These are phyloP conservation scores for Onychomys torridus DNA, from an alignment of 2,797 vertebrate genomes.

Conservation along the genomic window DNA sequence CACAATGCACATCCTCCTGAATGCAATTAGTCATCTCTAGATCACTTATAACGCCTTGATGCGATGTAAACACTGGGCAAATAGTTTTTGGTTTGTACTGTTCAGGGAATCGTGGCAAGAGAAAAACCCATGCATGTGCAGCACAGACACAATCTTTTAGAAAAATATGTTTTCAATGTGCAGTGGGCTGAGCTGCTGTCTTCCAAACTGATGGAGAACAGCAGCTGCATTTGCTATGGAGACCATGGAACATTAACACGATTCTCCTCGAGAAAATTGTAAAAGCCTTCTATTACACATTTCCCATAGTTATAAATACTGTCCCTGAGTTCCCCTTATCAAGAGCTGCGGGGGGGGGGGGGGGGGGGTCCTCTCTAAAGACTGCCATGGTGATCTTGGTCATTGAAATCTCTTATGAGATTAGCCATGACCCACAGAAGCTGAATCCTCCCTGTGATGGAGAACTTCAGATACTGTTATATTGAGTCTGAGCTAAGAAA, in stretches of 20 bases:
- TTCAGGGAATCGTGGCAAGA: background rate
- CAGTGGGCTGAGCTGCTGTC: background rate
- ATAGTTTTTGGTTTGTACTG: background rate
- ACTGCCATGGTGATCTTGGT: background rate
- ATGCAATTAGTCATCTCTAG: background rate
- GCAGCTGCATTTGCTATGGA: background rate
- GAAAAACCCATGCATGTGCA: background rate
- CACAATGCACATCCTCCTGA: background rate
- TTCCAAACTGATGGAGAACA: too few relatives aligned
- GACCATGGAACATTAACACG: background rate
- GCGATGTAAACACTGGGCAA: background rate
- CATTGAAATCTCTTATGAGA: conserved; percentile 45
- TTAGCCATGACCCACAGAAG: background rate
- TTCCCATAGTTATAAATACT: conserved; percentile 39
- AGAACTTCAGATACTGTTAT: background rate
- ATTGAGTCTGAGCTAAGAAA: background rate
- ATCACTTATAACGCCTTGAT: background rate
- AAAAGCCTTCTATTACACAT: background rate
- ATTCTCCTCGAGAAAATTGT: conserved; percentile 35
- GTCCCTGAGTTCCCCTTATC: background rate
- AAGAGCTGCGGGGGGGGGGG: background rate
- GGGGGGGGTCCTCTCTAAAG: background rate
- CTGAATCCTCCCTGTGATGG: background rate
- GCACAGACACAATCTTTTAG: background rate
- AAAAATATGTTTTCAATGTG: background rate